phyloP scores from a whole-genome alignment of 1,140 invertebrate species.

The Tetraneura akinire region DNA sequence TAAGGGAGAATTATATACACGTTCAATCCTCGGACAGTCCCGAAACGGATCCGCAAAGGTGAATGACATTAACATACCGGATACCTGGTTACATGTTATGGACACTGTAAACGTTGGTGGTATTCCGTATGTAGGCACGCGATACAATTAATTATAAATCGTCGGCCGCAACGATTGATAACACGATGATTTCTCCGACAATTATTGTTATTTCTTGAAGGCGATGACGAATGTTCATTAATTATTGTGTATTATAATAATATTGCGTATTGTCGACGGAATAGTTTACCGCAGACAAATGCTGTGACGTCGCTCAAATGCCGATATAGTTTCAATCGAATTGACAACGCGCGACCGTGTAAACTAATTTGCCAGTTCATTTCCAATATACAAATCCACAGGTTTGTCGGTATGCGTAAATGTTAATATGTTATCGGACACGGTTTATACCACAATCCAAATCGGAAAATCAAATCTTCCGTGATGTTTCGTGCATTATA shows the following conservation, averaged over 20 bases:
- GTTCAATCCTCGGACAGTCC: background rate
- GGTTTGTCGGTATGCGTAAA: background rate
- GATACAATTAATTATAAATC: constrained; percentile 23
- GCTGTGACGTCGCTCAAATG: background rate
- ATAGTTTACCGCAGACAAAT: background rate
- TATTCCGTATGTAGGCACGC: background rate
- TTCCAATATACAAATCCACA: constrained; percentile 35
- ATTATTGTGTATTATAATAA: constrained; percentile 12
- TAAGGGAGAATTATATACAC: background rate
- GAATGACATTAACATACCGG: too few relatives aligned
- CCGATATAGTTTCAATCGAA: background rate
- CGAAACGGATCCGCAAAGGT: too few relatives aligned
- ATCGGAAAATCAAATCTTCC: too few relatives aligned
- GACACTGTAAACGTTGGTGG: background rate
- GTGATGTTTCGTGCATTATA: too few relatives aligned
- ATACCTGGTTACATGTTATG: too few relatives aligned
- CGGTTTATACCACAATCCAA: too few relatives aligned
- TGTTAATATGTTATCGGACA: too few relatives aligned
- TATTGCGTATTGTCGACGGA: background rate
- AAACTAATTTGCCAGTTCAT: constrained; percentile 18
- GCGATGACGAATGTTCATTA: background rate
- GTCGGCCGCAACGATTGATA: background rate
- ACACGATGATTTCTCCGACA: background rate
- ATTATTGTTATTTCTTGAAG: too few relatives aligned
- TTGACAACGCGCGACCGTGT: background rate